phyloP scores from a whole-genome alignment of 2,888 invertebrate species.

The Nyleta sp. region DNA sequence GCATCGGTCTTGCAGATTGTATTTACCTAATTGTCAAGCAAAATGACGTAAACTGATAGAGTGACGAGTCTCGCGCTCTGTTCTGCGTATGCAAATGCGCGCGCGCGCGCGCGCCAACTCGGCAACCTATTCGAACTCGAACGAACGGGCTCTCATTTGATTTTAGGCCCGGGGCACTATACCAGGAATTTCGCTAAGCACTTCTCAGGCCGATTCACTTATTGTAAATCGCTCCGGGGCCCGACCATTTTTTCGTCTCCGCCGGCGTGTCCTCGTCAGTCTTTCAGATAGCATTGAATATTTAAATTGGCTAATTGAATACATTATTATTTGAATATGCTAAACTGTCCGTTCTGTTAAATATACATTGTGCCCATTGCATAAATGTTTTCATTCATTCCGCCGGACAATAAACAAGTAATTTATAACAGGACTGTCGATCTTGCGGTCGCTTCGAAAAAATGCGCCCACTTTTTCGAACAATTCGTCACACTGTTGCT shows the following conservation, averaged over 20 bases:
- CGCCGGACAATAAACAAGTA: slow-evolving; percentile 29
- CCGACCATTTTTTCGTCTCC: slow-evolving; percentile 52
- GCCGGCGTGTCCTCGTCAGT: slow-evolving; percentile 52
- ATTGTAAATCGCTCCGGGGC: slow-evolving; percentile 49
- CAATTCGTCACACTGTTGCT: slow-evolving; percentile 2
- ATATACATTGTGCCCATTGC: slow-evolving; percentile 33
- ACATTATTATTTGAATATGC: slow-evolving; percentile 59
- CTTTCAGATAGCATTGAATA: slow-evolving; percentile 51
- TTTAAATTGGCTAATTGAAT: slow-evolving; percentile 61
- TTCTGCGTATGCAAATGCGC: slow-evolving; percentile 56
- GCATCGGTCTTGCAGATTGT: slow-evolving; percentile 22
- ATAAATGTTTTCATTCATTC: slow-evolving; percentile 42
- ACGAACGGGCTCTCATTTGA: slow-evolving; percentile 29
- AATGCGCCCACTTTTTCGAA: too few species aligned
- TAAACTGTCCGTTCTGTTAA: slow-evolving; percentile 34
- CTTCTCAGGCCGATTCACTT: slow-evolving; percentile 50
- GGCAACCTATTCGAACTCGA: slow-evolving; percentile 32
- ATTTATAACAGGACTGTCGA: slow-evolving; percentile 4
- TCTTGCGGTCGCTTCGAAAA: not conserved
- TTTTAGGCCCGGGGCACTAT: slow-evolving; percentile 48
- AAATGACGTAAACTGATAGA: slow-evolving; percentile 39
- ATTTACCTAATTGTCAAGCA: slow-evolving; percentile 44
- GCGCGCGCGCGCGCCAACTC: slow-evolving; percentile 6
- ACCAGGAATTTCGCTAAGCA: slow-evolving; percentile 47
- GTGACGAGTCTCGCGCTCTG: slow-evolving; percentile 4